Base-by-base conservation (phyloP, 2,797 vertebrate genomes). In the Pangasius macronema region DNA sequence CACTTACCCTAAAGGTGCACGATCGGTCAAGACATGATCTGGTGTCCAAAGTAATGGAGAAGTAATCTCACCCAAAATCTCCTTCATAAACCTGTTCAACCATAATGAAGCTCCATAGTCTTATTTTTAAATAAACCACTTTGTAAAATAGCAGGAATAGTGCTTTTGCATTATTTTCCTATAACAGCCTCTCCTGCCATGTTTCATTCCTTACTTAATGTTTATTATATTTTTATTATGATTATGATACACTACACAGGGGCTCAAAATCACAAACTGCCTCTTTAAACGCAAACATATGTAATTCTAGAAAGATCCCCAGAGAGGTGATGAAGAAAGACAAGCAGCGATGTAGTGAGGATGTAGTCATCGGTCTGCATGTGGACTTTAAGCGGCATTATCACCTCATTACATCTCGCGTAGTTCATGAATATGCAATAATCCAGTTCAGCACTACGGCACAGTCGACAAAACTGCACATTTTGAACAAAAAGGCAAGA, bases 341-440 rank as follows among this genome's bases (percentile, higher is more conserved):
- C 22, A 36, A 57, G 59, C 27, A 51, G n/a, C 16, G 59, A 49
- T 33, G 42, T 68, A 42, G 83, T 46, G 51, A 11, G 18, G 49
- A 18, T 59, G 49, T 72, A 59, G 39, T 59, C 55, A 82, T 73
- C 30, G 46, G 55, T 46, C 33, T 57, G 46, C 42, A 68, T 53
- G 57, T 36, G 53, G 20, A n/a, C 77, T 81, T 53, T 87, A 27
- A 83, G 39, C 51, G 68, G 20, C 79, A 61, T 65, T n/a, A 87
- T 65, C 53, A 53, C 22, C 51, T 24, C 39, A 63, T 82, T 36
- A 86, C 16, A 46, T 27, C 39, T 59, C 18, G 16, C 63, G 36
- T 53, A 84, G 68, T 13, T 79, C 51, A 55, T 36, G 76, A 79
- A 79, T 20, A 2, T 1, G 46, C 73, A 36, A 5, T 14, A 80